Evolutionary conservation across 92 coral and sea anemone species (phyloP).

Genomic region (Zoanthus solanderi): DNA sequence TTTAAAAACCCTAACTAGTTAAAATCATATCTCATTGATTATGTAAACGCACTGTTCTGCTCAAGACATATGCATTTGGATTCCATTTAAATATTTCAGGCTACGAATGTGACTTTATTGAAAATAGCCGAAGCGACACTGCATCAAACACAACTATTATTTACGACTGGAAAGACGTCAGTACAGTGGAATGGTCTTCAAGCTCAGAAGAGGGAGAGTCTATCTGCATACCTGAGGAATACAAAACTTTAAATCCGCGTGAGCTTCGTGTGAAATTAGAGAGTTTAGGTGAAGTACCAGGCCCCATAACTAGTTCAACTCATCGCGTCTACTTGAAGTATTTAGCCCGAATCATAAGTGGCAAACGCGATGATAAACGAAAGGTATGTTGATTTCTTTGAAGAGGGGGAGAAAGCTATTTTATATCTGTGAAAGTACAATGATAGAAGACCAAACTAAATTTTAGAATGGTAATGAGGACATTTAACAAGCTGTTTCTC

Average conservation of each 20-base stretch:
- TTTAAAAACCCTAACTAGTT: too few species aligned
- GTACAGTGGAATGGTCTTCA: conserved; percentile 48
- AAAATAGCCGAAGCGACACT: neutral
- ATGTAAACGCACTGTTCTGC: too few species aligned
- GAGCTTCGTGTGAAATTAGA: conserved; percentile 62
- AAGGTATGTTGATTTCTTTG: neutral
- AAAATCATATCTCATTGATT: too few species aligned
- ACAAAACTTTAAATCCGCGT: conserved; percentile 18
- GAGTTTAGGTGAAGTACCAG: conserved; percentile 76
- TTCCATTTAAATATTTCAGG: conserved; percentile 3
- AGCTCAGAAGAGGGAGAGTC: conserved; percentile 45
- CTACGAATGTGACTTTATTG: neutral
- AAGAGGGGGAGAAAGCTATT: too few species aligned
- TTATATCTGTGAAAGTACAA: too few species aligned
- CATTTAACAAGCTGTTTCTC: too few species aligned
- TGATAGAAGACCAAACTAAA: too few species aligned
- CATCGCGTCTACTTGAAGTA: conserved; percentile 71
- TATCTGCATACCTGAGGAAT: conserved; percentile 61
- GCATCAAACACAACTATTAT: conserved; percentile 69
- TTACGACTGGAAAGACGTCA: conserved; percentile 94
- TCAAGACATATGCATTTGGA: too few species aligned
- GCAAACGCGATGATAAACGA: conserved; percentile 32
- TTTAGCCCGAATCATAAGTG: conserved; percentile 71
- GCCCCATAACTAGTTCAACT: conserved; percentile 83
- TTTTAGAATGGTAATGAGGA: too few species aligned